phyloP scores from a whole-genome alignment of 2,888 invertebrate genomes.

The Eumacrocentrus americanus region DNA sequence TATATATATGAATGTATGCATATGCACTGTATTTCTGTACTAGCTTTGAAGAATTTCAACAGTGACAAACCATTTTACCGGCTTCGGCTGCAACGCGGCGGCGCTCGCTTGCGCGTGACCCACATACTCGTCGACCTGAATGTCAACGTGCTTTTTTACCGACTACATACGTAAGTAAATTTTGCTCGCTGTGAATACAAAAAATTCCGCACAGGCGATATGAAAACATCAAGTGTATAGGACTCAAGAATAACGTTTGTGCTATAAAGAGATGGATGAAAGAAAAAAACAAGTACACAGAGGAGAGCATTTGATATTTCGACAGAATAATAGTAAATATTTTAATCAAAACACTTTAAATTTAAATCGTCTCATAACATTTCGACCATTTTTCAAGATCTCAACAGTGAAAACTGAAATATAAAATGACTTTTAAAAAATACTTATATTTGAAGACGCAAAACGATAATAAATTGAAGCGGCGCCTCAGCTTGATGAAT shows the following conservation, averaged over 20 bases:
- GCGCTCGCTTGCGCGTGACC: slow-evolving; percentile 5
- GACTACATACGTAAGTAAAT: slow-evolving; percentile 4
- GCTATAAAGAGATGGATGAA: too few species aligned
- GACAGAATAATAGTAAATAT: too few species aligned
- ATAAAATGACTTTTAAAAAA: too few species aligned
- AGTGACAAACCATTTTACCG: slow-evolving; percentile 27
- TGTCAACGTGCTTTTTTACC: slow-evolving; percentile 11
- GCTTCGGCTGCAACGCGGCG: slow-evolving; percentile 19
- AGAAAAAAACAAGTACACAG: too few species aligned
- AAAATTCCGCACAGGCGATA: not conserved
- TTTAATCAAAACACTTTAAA: too few species aligned
- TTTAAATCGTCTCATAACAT: too few species aligned
- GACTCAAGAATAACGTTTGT: slow-evolving; percentile 22
- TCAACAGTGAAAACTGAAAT: too few species aligned
- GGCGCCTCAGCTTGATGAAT: too few species aligned
- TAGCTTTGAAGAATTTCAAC: slow-evolving; percentile 22
- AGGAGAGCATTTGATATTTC: too few species aligned
- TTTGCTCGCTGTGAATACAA: slow-evolving; percentile 12
- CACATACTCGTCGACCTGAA: slow-evolving; percentile 22
- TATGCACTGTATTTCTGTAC: slow-evolving; percentile 7
- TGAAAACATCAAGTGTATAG: not conserved
- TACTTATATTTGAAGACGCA: too few species aligned
- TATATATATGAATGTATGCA: not conserved
- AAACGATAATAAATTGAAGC: too few species aligned
- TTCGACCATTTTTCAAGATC: too few species aligned